Evolutionary conservation across 2,797 vertebrate genomes (phyloP), one percentile per base, ranked within the genome.

Genomic region (Masticophis lateralis): DNA sequence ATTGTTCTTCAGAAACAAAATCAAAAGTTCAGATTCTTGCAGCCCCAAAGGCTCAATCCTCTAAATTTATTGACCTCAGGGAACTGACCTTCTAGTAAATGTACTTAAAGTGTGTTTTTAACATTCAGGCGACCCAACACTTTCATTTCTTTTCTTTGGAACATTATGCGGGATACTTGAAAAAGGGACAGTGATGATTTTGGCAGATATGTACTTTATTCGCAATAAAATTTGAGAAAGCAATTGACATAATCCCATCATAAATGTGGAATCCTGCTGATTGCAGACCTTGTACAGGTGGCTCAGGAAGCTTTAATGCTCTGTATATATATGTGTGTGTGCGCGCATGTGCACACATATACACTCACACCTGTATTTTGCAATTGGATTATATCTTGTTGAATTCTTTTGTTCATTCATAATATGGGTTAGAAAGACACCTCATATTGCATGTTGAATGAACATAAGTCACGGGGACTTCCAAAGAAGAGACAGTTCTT

Each of bases 341-440:
- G n/a, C 20, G 22, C 4, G 2, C 51, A 60, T 43, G 11, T 22
- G 8, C 32, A 22, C n/a, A 32, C 5, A 32, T 5, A 14, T 16
- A 16, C n/a, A 74, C 16, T 11, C 20, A 43, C 20, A 43, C 32
- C 20, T 59, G 22, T 25, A 4, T 60, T 86, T 90, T 69, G 55
- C 60, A 69, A 60, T 28, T n/a, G 53, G 10, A 91, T 91, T 93
- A 37, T 88, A 91, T 57, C 11, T 83, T 93, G 43, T 32, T 83
- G 86, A 89, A n/a, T 93, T 51, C 9, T 66, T 91, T 93, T 89
- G 32, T 16, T 87, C 53, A 10, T 92, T 59, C 37, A 89, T 53
- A 53, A 86, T 60, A 79, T 89, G 53, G 37, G 57, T 88, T 86
- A 53, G 66, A 51, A 61, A 56, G 10, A 20, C 2, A 59, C 27